Base-by-base conservation (phyloP, 2,113 vertebrate species). In the Phocoena phocoena region DNA sequence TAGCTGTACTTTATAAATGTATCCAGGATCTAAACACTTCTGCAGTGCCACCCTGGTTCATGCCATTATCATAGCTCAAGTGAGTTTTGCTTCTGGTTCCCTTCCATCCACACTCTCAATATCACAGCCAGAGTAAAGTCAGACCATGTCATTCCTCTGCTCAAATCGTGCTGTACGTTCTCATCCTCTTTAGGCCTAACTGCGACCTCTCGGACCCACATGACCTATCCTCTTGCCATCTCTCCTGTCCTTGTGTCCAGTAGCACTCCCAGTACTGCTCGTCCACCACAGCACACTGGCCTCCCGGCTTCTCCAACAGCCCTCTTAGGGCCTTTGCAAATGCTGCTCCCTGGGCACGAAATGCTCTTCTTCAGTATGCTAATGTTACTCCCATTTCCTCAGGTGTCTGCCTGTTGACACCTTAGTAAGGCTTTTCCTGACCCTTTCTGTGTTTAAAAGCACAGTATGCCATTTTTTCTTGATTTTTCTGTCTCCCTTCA, bases 121-220 rank as follows among this genome's bases (percentile, higher is more conserved):
- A 12, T 10, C 12, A 38, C 50, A 76, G 36, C 36, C 70, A 50
- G 14, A 2, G 23, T 41, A 13, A 36, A 38, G 23, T 38, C 11
- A 26, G 62, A 10, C n/a, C 10, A 10, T 55, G n/a, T 73, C 28
- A 21, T 33, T 41, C 26, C 55, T 58, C 65, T 17, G 31, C 44
- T 44, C 63, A 80, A 2, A 86, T 41, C 1, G 6, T n/a, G 28
- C 7, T 25, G 41, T 10, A 12, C 3, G 2, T 58, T 26, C 33
- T 21, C 50, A 25, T 83, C 50, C 55, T 80, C 0, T 58, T 33
- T 6, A n/a, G 71, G 3, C 53, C 38, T 88, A 41, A 1, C 67
- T 18, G 12, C 1, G 1, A n/a, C 26, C 38, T 60, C 36, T 50
- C 0, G 2, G 28, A 20, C 83, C 31, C 53, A 6, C 6, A 2